Conservation (phyloP, 2,113 vertebrate genomes). For the Cathartes aura region DNA sequence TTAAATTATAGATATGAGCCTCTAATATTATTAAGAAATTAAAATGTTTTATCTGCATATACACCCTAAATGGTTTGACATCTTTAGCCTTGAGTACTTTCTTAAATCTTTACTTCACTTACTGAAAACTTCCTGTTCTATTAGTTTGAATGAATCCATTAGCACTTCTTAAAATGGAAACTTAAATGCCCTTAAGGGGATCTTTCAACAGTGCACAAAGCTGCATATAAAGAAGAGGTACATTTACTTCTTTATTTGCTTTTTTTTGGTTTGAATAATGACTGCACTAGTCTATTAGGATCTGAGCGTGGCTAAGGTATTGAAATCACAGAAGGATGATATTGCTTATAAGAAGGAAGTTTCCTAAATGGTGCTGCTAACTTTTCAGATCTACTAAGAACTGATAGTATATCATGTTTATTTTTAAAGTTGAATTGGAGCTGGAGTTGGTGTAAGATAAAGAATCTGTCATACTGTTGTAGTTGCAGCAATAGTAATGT, state of each 20-base stretch:
- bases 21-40: neutral
- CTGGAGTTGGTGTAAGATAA: neutral
- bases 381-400: neutral
- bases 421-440: neutral
- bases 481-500: neutral
- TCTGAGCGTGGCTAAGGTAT: neutral
- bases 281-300: neutral
- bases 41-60: neutral
- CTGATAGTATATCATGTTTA: neutral
- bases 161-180: neutral
- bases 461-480: neutral
- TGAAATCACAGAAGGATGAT: neutral
- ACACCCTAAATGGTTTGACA: neutral
- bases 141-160: neutral
- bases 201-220: neutral
- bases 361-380: neutral
- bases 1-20: neutral
- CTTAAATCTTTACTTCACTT: neutral
- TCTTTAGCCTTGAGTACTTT: neutral
- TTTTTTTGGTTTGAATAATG: neutral
- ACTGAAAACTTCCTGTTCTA: neutral
- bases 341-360: neutral
- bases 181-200: neutral
- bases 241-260: neutral
- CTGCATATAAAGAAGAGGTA: neutral